Evolutionary conservation across 2,797 vertebrate genomes (phyloP).

Genomic region (Avahi laniger): DNA sequence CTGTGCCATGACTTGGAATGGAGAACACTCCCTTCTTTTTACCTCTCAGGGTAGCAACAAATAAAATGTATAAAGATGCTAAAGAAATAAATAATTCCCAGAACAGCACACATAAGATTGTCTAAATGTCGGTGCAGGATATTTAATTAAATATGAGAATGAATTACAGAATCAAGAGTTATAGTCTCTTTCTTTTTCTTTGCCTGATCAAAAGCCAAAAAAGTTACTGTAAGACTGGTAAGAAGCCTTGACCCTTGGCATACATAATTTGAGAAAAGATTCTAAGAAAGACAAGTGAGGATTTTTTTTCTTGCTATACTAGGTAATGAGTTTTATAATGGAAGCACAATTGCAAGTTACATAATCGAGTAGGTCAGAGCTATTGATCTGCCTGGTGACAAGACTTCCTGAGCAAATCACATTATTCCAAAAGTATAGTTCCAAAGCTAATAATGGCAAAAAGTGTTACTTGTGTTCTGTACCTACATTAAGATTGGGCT

Average conservation of each 20-base stretch:
- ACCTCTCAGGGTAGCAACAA: not conserved
- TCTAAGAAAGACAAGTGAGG: conserved; percentile 42
- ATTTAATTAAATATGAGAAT: conserved; percentile 16
- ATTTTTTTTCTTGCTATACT: not conserved
- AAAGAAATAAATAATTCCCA: conserved; percentile 32
- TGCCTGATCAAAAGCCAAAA: conserved; percentile 26
- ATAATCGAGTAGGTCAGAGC: conserved; percentile 50
- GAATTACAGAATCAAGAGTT: not conserved
- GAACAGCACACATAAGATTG: not conserved
- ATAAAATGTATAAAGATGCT: not conserved
- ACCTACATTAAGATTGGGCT: not conserved
- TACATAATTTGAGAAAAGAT: conserved; percentile 41
- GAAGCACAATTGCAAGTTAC: conserved; percentile 51
- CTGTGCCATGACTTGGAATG: not conserved
- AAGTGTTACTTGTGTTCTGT: conserved; percentile 5
- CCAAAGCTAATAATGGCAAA: conserved; percentile 46
- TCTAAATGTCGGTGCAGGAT: conserved; percentile 5
- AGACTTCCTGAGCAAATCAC: conserved; percentile 50
- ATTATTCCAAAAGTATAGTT: conserved; percentile 53
- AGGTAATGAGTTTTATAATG: conserved; percentile 64
- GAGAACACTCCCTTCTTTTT: not conserved
- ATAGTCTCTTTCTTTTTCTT: not conserved
- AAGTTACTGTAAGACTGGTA: not conserved
- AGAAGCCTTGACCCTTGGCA: not conserved
- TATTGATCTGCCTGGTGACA: conserved; percentile 56